Evolutionary conservation across 1,140 invertebrate species (phyloP).

Genomic region (Sogatella furcifera): DNA sequence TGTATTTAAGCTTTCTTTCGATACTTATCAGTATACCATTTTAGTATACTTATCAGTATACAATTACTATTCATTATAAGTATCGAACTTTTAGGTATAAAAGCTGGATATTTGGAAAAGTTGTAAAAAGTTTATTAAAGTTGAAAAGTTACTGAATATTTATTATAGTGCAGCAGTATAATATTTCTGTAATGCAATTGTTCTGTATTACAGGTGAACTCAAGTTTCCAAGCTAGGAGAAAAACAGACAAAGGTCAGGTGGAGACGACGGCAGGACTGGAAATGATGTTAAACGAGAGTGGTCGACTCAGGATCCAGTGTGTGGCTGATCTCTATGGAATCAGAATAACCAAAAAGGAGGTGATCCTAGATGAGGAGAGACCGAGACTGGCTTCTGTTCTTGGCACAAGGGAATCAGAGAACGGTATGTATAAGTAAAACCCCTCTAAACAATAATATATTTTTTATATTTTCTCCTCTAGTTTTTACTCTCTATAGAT

Average conservation of each 20-base stretch:
- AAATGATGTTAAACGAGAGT: constrained; percentile 22
- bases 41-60: no score
- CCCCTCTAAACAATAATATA: not conserved
- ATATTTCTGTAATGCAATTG: not conserved
- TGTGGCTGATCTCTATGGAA: constrained; percentile 46
- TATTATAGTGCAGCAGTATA: not conserved
- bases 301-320: constrained; percentile 47
- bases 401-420: constrained; percentile 24
- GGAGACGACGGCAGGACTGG: constrained; percentile 18
- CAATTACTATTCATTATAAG: no score
- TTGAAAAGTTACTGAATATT: no score
- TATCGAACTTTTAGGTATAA: no score
- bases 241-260: constrained; percentile 1
- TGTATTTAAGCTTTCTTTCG: no score
- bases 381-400: constrained; percentile 50
- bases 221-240: constrained; percentile 12
- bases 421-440: not conserved
- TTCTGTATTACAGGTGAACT: constrained; percentile 15
- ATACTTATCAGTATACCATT: no score
- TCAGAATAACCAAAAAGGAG: constrained; percentile 41
- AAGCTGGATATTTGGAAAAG: no score
- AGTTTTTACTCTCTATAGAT: no score
- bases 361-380: constrained; percentile 45
- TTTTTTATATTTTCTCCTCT: no score
- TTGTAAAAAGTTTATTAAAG: no score